Conservation (phyloP, 35 echinoderm and acorn worm genomes). For the Stichopus chloronotus region DNA sequence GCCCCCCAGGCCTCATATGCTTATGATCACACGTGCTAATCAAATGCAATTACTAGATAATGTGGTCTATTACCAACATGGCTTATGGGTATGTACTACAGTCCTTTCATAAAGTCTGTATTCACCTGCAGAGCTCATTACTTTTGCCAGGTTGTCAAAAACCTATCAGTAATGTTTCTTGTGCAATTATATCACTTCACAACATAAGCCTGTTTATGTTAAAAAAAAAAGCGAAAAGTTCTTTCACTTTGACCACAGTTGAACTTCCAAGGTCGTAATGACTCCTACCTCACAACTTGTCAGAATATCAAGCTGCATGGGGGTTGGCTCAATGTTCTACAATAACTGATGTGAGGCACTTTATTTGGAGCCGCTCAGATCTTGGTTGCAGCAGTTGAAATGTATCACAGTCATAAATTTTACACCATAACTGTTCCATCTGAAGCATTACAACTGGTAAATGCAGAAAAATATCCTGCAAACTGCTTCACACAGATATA, state of each 20-base stretch:
- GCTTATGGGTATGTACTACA: too few species aligned
- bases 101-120: neutral
- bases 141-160: conserved; percentile 5
- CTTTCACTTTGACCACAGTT: conserved; percentile 6
- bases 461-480: neutral
- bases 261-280: neutral
- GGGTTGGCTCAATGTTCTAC: neutral
- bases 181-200: neutral
- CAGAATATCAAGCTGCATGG: neutral
- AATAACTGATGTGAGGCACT: neutral
- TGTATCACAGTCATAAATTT: neutral
- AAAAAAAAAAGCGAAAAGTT: neutral
- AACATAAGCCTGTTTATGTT: neutral
- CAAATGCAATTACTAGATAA: too few species aligned
- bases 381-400: neutral
- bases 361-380: conserved; percentile 2
- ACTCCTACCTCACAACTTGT: too few species aligned
- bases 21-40: too few species aligned
- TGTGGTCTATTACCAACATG: too few species aligned
- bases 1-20: too few species aligned
- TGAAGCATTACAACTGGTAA: neutral
- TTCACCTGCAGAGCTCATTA: neutral
- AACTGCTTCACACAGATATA: neutral
- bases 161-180: neutral
- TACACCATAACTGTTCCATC: neutral